Evolutionary conservation across 1,140 invertebrate species (phyloP).

Genomic region (Pseudoatta argentina): DNA sequence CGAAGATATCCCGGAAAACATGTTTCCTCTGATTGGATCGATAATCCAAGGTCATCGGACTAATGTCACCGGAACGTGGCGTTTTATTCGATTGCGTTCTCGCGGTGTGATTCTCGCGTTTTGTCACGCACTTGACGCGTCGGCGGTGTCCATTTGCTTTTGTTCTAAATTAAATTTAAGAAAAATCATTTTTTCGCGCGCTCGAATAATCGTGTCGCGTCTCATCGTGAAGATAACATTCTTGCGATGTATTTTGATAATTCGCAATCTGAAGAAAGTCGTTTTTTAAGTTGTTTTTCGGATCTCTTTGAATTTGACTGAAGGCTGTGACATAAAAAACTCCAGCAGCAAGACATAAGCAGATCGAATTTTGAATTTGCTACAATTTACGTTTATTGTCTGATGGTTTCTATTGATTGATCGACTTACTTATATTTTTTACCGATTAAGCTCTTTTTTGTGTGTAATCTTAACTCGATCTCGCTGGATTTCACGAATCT

Average conservation of each 20-base stretch:
- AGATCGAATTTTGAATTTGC: no score
- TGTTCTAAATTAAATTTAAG: background rate
- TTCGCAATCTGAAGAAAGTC: background rate
- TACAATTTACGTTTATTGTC: no score
- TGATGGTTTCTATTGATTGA: no score
- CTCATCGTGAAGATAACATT: background rate
- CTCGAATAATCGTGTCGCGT: background rate
- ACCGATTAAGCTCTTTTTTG: no score
- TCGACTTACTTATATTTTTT: no score
- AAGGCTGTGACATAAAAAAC: no score
- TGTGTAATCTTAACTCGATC: no score
- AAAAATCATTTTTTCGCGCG: no score
- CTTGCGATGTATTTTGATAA: background rate
- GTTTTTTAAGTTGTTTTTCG: background rate
- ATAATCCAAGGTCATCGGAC: constrained; percentile 64
- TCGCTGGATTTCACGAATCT: no score
- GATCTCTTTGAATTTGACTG: no score
- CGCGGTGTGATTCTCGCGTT: background rate
- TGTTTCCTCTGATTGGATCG: constrained; percentile 36
- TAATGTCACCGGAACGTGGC: constrained; percentile 52
- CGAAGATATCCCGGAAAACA: constrained; percentile 2
- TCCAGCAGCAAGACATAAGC: no score
- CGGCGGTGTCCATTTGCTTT: background rate
- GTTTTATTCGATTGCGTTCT: constrained; percentile 48
- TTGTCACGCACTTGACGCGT: background rate